These are phyloP conservation scores for Nemapogon koenigi DNA, from an alignment of 2,888 invertebrate genomes.

Conservation along the genomic window DNA sequence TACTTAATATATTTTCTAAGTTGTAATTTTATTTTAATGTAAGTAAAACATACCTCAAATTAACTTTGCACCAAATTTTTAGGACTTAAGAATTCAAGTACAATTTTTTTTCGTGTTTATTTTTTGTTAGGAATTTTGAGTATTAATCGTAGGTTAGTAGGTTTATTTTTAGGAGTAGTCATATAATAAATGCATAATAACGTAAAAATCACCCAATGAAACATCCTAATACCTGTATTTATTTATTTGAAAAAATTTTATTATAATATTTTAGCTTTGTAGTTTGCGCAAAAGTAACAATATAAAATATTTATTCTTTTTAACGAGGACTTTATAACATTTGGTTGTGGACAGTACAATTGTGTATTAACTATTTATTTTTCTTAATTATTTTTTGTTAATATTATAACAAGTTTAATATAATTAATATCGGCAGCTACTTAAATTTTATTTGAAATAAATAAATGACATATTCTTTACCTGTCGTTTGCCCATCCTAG, in stretches of 20 bases:
- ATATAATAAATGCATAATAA: too few species aligned
- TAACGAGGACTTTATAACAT: slow-evolving; percentile 5
- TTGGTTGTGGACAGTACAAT: slow-evolving; percentile 34
- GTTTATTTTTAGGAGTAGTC: too few species aligned
- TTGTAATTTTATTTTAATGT: slow-evolving; percentile 20
- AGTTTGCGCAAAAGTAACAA: slow-evolving; percentile 38
- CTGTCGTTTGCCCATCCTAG: slow-evolving; percentile 20
- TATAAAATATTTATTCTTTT: neutral
- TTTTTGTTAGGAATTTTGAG: neutral
- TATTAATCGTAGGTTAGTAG: neutral
- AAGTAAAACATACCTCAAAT: slow-evolving; percentile 56
- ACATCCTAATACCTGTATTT: too few species aligned
- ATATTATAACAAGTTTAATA: slow-evolving; percentile 40
- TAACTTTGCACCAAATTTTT: slow-evolving; percentile 32
- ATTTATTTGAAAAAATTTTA: too few species aligned
- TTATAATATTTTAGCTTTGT: too few species aligned
- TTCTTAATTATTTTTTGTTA: slow-evolving; percentile 40
- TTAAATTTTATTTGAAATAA: slow-evolving; percentile 58
- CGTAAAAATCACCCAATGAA: too few species aligned
- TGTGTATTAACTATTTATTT: slow-evolving; percentile 31
- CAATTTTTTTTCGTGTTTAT: neutral
- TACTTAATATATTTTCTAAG: slow-evolving; percentile 7
- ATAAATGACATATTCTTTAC: slow-evolving; percentile 45
- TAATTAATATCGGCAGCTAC: slow-evolving; percentile 51
- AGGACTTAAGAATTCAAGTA: slow-evolving; percentile 1